Conservation (phyloP, 2,113 vertebrate species). For the Puffinus mauretanicus region DNA sequence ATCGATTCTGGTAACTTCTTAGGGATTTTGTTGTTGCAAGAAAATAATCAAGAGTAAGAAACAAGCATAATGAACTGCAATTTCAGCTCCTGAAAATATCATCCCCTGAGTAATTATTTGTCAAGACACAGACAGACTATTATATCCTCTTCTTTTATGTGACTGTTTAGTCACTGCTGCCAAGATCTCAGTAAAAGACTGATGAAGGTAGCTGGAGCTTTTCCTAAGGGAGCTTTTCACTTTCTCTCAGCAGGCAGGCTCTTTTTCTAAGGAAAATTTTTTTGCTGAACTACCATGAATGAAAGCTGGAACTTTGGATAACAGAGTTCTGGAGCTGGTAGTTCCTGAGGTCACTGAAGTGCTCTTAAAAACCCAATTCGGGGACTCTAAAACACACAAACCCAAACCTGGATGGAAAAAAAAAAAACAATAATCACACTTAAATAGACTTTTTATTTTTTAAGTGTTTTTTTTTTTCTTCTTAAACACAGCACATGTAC, state of each 20-base stretch:
- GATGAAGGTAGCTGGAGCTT: conserved; percentile 36
- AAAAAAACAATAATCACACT: neutral
- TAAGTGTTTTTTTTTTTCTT: neutral
- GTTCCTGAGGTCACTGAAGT: neutral
- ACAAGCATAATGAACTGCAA: conserved; percentile 8
- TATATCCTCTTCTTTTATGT: conserved; percentile 38
- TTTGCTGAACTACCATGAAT: neutral
- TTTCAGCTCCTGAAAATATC: conserved; percentile 26
- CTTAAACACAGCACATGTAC: neutral
- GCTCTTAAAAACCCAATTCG: neutral
- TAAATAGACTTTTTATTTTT: neutral
- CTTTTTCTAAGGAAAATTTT: neutral
- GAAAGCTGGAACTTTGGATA: neutral
- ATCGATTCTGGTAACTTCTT: neutral
- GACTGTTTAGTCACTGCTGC: conserved; percentile 37
- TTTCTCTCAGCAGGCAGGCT: neutral
- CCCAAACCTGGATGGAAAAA: neutral
- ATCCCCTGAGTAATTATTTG: conserved; percentile 30
- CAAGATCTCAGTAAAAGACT: conserved; percentile 43
- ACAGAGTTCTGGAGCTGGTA: neutral
- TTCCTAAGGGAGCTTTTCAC: conserved; percentile 22
- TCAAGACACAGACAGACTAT: conserved; percentile 44
- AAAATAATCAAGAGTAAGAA: conserved; percentile 18
- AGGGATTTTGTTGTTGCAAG: neutral
- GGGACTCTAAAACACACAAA: neutral